phyloP scores from a whole-genome alignment of 1,140 invertebrate species.

The Calliphora vicina region DNA sequence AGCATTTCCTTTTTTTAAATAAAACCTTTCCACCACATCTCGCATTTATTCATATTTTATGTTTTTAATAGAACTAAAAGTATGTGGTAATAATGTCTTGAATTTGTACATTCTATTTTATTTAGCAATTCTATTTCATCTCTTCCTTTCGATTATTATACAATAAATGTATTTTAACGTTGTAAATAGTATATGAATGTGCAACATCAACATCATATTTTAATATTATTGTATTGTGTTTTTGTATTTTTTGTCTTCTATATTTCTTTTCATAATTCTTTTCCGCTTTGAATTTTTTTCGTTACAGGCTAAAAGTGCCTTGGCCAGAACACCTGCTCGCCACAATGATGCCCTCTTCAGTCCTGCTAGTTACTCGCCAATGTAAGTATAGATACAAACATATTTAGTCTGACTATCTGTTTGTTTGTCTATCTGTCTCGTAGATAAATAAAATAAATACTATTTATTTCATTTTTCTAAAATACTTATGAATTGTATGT shows the following conservation, averaged over 20 bases:
- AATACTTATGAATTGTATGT: too few species aligned
- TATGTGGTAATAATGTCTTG: not conserved
- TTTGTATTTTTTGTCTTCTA: not conserved
- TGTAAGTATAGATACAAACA: slow-evolving; percentile 38
- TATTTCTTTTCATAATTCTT: slow-evolving; percentile 18
- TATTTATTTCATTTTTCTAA: too few species aligned
- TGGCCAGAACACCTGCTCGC: slow-evolving; percentile 44
- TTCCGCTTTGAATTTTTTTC: slow-evolving; percentile 34
- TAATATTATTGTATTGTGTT: not conserved
- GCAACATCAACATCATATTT: not conserved
- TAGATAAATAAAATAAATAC: too few species aligned
- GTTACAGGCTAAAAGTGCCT: slow-evolving; percentile 40
- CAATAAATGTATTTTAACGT: not conserved
- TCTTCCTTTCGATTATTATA: not conserved
- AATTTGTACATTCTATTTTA: not conserved
- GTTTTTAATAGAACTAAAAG: not conserved
- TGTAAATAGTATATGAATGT: not conserved
- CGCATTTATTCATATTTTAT: not conserved
- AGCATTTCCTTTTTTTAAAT: not conserved
- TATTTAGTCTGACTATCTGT: too few species aligned
- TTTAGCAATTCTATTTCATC: not conserved
- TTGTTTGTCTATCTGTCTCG: too few species aligned
- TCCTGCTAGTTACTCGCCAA: slow-evolving; percentile 41
- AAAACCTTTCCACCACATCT: not conserved
- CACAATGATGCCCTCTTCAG: slow-evolving; percentile 42